phyloP scores from a whole-genome alignment of 2,797 vertebrate genomes.

The Lophius americanus region DNA sequence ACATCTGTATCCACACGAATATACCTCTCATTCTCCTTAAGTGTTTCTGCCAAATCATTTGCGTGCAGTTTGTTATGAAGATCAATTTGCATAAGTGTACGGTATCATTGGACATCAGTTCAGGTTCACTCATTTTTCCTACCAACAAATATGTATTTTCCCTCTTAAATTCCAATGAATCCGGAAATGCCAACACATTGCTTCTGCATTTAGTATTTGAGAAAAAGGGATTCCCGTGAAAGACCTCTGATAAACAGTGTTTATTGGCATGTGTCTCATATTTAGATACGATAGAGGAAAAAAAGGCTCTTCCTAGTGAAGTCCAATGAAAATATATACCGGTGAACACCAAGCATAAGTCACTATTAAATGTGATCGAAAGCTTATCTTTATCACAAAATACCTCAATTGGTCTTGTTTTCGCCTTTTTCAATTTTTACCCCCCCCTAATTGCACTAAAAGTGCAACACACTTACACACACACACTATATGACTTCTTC shows the following conservation, averaged over 20 bases:
- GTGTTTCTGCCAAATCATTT: conserved; percentile 52
- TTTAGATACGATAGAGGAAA: conserved; percentile 3
- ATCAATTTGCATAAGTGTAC: conserved; percentile 79
- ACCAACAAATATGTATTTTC: conserved; percentile 73
- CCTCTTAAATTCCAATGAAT: conserved; percentile 53
- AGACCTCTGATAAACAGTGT: conserved; percentile 23
- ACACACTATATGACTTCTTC: background rate
- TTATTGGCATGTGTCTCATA: conserved; percentile 16
- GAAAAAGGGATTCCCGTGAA: conserved; percentile 41
- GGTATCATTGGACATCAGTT: conserved; percentile 74
- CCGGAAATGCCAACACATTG: conserved; percentile 41
- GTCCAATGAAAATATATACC: background rate
- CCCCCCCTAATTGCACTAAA: background rate
- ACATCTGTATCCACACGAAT: conserved; percentile 33
- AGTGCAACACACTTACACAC: background rate
- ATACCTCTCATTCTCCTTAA: conserved; percentile 48
- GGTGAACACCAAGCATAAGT: background rate
- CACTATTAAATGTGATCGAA: conserved; percentile 6
- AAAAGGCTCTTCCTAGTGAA: background rate
- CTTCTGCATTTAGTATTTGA: conserved; percentile 26
- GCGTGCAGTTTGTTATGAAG: conserved; percentile 59
- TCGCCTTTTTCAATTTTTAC: background rate
- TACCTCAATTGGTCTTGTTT: background rate
- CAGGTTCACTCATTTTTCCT: conserved; percentile 70
- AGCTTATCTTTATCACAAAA: background rate